Conservation (phyloP, 1,140 invertebrate genomes). For the Formica selysi region DNA sequence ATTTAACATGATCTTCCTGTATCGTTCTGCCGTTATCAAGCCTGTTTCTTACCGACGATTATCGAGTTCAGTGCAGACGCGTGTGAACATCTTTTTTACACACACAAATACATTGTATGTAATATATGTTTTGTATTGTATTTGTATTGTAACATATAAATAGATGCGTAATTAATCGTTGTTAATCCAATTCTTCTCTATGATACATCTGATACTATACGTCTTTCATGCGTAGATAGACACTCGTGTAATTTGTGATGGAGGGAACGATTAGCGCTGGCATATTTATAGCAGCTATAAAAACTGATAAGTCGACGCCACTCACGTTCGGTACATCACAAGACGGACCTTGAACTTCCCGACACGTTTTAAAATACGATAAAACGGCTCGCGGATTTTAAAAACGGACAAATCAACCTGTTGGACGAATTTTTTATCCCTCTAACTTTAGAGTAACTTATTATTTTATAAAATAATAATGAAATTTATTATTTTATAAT, state of each 20-base stretch:
- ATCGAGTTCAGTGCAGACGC: constrained; percentile 9
- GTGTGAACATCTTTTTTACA: constrained; percentile 47
- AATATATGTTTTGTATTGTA: no score
- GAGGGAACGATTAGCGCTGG: constrained; percentile 23
- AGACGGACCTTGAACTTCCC: constrained; percentile 36
- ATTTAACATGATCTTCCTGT: not conserved
- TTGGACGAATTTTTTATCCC: not conserved
- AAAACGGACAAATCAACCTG: not conserved
- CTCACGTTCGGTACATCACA: not conserved
- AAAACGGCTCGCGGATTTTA: constrained; percentile 7
- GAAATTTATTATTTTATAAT: not conserved
- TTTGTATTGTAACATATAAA: not conserved
- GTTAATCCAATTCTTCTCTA: constrained; percentile 33
- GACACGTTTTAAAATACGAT: constrained; percentile 27
- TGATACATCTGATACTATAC: not conserved
- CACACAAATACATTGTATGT: not conserved
- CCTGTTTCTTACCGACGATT: constrained; percentile 18
- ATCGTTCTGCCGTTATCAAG: not conserved
- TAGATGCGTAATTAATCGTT: not conserved
- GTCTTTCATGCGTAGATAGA: not conserved
- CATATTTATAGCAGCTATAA: constrained; percentile 31
- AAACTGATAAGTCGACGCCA: constrained; percentile 28
- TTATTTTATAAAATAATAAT: constrained; percentile 3
- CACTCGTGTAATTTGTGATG: constrained; percentile 25
- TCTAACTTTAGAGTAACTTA: not conserved